Evolutionary conservation across 2,888 invertebrate genomes (phyloP).

Genomic region (Amiota communis): DNA sequence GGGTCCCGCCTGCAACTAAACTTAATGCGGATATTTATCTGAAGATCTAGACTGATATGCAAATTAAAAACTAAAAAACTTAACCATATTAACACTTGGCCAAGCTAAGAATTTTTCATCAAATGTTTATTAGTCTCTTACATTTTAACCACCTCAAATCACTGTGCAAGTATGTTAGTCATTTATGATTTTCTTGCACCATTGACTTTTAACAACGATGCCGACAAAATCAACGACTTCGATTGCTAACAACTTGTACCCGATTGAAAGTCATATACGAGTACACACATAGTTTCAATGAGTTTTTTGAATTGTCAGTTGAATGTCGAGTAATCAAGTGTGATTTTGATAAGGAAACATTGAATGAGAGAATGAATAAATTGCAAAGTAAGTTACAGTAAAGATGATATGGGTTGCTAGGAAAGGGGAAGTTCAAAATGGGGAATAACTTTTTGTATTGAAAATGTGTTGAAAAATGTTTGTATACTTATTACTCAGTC

Average conservation of each 20-base stretch:
- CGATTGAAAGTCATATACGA: conserved; percentile 23
- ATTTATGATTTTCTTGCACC: conserved; percentile 53
- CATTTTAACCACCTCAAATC: conserved; percentile 16
- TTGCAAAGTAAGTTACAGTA: not conserved
- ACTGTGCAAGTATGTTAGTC: conserved; percentile 41
- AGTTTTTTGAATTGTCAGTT: conserved; percentile 39
- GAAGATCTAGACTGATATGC: too few species aligned
- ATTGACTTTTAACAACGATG: conserved; percentile 46
- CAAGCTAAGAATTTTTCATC: too few species aligned
- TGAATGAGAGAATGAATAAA: too few species aligned
- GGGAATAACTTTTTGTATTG: not conserved
- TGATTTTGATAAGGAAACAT: conserved; percentile 58
- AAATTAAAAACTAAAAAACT: too few species aligned
- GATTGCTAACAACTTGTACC: not conserved
- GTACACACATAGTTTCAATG: conserved; percentile 27
- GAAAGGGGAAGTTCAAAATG: not conserved
- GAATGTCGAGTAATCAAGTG: conserved; percentile 57
- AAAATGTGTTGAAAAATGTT: not conserved
- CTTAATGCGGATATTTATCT: too few species aligned
- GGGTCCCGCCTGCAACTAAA: too few species aligned
- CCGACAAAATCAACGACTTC: conserved; percentile 1
- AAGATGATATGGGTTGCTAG: not conserved
- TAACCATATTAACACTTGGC: not conserved
- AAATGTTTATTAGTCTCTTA: not conserved
- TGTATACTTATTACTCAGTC: too few species aligned